Evolutionary conservation across 1,140 invertebrate species (phyloP), one percentile per base, ranked within the genome.

Genomic region (Diplogasteroides magnus): DNA sequence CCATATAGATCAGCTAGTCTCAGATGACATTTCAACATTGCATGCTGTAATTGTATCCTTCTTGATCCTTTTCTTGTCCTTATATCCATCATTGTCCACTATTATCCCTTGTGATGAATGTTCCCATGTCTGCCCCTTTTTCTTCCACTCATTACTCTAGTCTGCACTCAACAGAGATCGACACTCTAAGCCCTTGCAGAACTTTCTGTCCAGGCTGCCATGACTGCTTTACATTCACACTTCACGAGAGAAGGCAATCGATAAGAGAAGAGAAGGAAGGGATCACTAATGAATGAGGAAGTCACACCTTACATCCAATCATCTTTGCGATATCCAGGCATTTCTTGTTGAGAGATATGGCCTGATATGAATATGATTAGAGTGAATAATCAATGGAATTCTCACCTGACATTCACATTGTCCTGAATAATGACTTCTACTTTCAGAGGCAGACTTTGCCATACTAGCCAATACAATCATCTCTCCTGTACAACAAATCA

Each of bases 371-470:
- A 48, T 6, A 48, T 19, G 37, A 48, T 48, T 11, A 48, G 19
- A 48, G 19, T 48, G n/a, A n/a, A n/a, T n/a, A n/a, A n/a, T n/a
- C 77, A 23, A n/a, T n/a, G n/a, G n/a, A n/a, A n/a, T n/a, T n/a
- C n/a, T n/a, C n/a, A 48, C 37, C 37, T 82, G 80, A 67, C 80
- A 82, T 67, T 82, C 80, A 62, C 80, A 82, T 68, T 82, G 79
- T 14, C 80, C 80, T 19, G 81, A 77, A 65, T 82, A 82, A 67
- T 82, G 80, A 68, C 71, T 68, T 55, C 79, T 48, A 31, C 70
- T 74, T 72, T 82, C 80, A 19, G 77, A 77, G 29, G 80, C 80
- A 19, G 78, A 81, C 68, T 83, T 83, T 1, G 80, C 80, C 79
- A 81, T 79, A 15, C 67, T 72, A 19, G 78, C 68, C 26, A 82